phyloP scores from a whole-genome alignment of 2,113 vertebrate genomes.

The Equus przewalskii region DNA sequence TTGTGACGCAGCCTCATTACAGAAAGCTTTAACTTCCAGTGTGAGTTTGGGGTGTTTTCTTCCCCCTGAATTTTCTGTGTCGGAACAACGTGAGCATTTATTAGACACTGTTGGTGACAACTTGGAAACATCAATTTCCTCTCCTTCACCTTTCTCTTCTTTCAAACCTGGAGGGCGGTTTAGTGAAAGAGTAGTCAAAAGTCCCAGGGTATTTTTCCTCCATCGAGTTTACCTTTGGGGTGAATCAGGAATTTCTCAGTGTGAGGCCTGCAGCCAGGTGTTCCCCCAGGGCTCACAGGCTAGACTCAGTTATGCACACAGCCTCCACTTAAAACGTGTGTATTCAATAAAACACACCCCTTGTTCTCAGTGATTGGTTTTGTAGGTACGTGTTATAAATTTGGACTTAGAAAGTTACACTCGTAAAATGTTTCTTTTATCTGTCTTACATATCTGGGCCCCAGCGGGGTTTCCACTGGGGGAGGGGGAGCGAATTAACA shows the following conservation, averaged over 20 bases:
- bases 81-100: not conserved
- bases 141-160: not conserved
- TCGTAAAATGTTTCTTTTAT: not conserved
- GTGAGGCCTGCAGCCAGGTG: too few species aligned
- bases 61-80: not conserved
- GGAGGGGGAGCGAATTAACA: not conserved
- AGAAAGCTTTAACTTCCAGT: not conserved
- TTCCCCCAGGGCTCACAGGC: not conserved
- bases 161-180: not conserved
- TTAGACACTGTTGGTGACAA: not conserved
- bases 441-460: not conserved
- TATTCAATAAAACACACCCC: not conserved
- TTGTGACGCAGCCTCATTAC: not conserved
- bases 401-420: not conserved
- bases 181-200: not conserved
- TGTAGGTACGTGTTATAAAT: not conserved
- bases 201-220: not conserved
- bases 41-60: not conserved
- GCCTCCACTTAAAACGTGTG: conserved; percentile 23
- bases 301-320: not conserved
- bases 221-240: not conserved
- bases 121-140: not conserved
- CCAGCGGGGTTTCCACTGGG: not conserved
- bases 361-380: not conserved
- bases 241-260: not conserved